Conservation (phyloP, 2,888 invertebrate species). For the Gastrophysa polygoni region DNA sequence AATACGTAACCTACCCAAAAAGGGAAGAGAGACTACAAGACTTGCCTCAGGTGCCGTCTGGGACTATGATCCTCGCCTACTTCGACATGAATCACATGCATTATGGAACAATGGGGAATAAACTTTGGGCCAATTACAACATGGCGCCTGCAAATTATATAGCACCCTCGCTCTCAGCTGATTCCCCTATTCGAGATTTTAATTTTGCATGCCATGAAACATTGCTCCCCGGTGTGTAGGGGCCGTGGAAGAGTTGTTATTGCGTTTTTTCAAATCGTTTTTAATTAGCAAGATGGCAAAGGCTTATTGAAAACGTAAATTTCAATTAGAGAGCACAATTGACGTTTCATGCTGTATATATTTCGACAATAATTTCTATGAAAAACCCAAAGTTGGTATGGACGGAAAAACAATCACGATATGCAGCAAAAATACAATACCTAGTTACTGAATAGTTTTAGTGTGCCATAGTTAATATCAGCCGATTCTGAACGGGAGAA, state of each 20-base stretch:
- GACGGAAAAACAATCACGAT: no score
- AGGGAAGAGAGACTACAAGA: conserved; percentile 18
- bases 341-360: no score
- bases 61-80: conserved; percentile 47
- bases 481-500: no score
- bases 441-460: no score
- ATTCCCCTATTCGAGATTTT: conserved; percentile 48
- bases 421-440: no score
- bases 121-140: conserved; percentile 51
- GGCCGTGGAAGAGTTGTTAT: conserved; percentile 34
- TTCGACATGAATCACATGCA: conserved; percentile 53
- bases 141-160: conserved; percentile 49
- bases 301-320: conserved; percentile 48
- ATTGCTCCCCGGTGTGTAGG: conserved; percentile 18
- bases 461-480: no score
- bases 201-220: conserved; percentile 44
- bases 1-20: conserved; percentile 48
- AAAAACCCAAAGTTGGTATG: no score
- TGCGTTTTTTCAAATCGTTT: conserved; percentile 50
- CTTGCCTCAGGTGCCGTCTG: conserved; percentile 47
- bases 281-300: conserved; percentile 45
- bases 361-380: no score
- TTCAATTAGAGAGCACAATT: conserved; percentile 5
- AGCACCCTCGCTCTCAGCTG: conserved; percentile 38
- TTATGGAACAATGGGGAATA: conserved; percentile 55